phyloP scores from a whole-genome alignment of 2,113 vertebrate genomes.

The Isichthys henryi region DNA sequence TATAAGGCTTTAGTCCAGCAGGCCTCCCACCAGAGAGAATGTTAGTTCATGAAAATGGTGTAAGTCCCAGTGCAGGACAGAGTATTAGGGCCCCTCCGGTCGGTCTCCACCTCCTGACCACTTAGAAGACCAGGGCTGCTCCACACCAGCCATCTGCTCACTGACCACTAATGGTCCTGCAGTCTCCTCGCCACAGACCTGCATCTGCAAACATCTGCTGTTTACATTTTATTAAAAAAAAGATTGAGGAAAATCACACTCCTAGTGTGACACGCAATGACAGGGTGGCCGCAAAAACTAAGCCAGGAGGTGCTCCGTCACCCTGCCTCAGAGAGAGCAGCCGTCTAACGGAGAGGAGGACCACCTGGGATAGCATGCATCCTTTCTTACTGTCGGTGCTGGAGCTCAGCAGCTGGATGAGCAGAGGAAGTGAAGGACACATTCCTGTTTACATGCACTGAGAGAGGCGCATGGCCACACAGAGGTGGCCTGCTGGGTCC shows the following conservation, averaged over 20 bases:
- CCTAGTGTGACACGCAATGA: background rate
- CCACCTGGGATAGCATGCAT: background rate
- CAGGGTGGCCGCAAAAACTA: background rate
- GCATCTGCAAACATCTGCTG: background rate
- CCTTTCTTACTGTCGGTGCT: background rate
- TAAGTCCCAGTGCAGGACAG: background rate
- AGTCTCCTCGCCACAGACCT: background rate
- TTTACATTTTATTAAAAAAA: background rate
- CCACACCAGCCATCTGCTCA: background rate
- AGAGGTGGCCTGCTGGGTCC: constrained; percentile 5
- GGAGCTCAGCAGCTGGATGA: background rate
- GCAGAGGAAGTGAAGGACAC: background rate
- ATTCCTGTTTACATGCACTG: background rate
- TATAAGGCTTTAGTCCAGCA: background rate
- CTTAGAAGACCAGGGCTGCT: background rate
- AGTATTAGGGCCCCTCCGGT: background rate
- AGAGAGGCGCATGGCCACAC: constrained; percentile 8
- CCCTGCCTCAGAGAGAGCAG: background rate
- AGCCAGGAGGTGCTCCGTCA: background rate
- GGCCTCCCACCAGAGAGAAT: background rate
- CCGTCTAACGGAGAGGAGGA: background rate
- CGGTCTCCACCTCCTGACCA: background rate
- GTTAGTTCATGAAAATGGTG: background rate
- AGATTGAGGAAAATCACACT: background rate
- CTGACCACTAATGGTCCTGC: background rate